Evolutionary conservation across 2,888 invertebrate genomes (phyloP).

Genomic region (Eretmocerus hayati): DNA sequence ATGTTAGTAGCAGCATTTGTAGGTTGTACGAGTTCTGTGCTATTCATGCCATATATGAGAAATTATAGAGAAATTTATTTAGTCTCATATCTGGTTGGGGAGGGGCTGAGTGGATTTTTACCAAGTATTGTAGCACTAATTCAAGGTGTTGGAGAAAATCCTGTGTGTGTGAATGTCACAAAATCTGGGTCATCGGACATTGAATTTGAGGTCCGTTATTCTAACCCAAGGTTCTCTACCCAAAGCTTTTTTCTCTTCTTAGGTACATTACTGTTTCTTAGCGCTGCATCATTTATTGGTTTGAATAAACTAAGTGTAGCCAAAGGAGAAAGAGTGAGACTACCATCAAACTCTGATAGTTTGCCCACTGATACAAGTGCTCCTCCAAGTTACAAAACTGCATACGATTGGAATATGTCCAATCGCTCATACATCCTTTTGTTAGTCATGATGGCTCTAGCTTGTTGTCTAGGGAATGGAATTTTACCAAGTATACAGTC

Average conservation of each 20-base stretch:
- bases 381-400: constrained; percentile 48
- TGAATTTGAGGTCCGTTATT: constrained; percentile 27
- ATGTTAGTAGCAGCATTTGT: constrained; percentile 55
- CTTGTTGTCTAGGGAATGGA: constrained; percentile 56
- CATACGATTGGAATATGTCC: constrained; percentile 39
- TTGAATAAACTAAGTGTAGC: constrained; percentile 47
- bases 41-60: constrained; percentile 63
- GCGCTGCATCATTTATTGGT: constrained; percentile 50
- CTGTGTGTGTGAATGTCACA: constrained; percentile 38
- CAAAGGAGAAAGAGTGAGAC: constrained; percentile 37
- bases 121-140: constrained; percentile 57
- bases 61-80: constrained; percentile 54
- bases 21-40: constrained; percentile 62
- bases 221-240: constrained; percentile 50
- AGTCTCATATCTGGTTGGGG: constrained; percentile 60
- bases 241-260: constrained; percentile 52
- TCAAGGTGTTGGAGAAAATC: constrained; percentile 58
- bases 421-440: constrained; percentile 34
- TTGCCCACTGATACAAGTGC: constrained; percentile 51
- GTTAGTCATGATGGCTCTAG: constrained; percentile 37
- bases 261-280: constrained; percentile 47
- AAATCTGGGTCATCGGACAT: constrained; percentile 24
- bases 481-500: constrained; percentile 58
- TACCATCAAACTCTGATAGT: constrained; percentile 36
- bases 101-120: constrained; percentile 58